A percentile compares a stretch with the other conserved stretches of the same genome.
These are phyloP conservation scores for Sebastes nivosus DNA, from an alignment of 2,797 vertebrate species.

Conservation along the genomic window DNA sequence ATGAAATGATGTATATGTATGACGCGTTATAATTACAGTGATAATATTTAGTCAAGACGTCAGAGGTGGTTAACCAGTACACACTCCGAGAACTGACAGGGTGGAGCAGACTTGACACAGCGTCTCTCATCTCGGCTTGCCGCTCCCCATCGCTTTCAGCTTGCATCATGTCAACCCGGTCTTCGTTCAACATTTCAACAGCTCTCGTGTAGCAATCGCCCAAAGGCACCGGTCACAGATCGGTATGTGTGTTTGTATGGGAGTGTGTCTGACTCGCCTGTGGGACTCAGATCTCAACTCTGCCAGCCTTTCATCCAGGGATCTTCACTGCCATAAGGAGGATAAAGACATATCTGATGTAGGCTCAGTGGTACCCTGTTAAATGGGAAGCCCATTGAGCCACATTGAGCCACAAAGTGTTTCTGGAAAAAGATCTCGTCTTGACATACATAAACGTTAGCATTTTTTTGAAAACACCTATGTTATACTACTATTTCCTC, in stretches of 20 bases:
- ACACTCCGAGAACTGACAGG: slow-evolving; percentile 59
- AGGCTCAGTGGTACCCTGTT: slow-evolving; percentile 28
- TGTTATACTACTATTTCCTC: background rate
- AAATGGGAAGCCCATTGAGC: slow-evolving; percentile 19
- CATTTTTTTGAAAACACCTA: background rate
- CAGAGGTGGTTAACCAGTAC: slow-evolving; percentile 55
- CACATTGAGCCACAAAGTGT: slow-evolving; percentile 11
- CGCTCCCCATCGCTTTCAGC: slow-evolving; percentile 62
- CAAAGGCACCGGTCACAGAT: slow-evolving; percentile 54
- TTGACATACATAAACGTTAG: background rate
- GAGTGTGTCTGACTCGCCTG: slow-evolving; percentile 51
- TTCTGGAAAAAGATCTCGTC: background rate
- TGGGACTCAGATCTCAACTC: slow-evolving; percentile 41
- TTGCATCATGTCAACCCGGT: slow-evolving; percentile 57
- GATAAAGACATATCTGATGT: slow-evolving; percentile 49
- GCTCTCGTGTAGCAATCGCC: slow-evolving; percentile 44
- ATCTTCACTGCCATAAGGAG: slow-evolving; percentile 35
- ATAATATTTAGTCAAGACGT: slow-evolving; percentile 69
- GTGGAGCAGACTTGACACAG: slow-evolving; percentile 55
- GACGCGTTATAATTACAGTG: slow-evolving; percentile 46
- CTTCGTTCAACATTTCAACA: slow-evolving; percentile 47
- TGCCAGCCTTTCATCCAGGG: slow-evolving; percentile 43
- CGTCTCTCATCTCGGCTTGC: slow-evolving; percentile 55
- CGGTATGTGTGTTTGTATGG: slow-evolving; percentile 52
- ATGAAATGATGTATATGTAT: background rate